A percentile compares a stretch with the other conserved stretches of the same genome.
Conservation (phyloP, 2,113 vertebrate species). For the Macroglossus sobrinus region DNA sequence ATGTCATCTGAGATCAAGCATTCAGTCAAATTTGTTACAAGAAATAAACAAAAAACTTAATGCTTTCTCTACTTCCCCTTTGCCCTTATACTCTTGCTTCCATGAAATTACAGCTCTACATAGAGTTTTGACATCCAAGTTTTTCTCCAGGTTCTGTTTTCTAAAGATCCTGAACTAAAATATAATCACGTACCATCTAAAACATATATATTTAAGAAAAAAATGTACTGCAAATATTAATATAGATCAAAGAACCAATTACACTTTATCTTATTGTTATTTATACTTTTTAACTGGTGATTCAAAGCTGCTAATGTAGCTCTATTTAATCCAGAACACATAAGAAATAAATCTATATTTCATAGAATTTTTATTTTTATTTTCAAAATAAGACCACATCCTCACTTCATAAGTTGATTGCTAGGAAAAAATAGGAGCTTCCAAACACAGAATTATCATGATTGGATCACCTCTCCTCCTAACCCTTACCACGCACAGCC, state of each 20-base stretch:
- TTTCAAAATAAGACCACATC: neutral
- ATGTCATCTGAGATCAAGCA: neutral
- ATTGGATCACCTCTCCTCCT: too few relatives aligned
- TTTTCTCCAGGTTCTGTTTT: neutral
- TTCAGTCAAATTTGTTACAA: neutral
- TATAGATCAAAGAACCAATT: neutral
- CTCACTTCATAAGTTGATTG: neutral
- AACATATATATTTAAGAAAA: neutral
- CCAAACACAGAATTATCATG: neutral
- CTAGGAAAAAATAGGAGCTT: neutral
- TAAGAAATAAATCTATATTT: neutral
- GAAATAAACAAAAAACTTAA: neutral
- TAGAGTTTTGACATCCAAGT: neutral
- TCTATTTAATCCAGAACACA: neutral
- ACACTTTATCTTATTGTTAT: neutral
- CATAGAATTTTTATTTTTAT: neutral
- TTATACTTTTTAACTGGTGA: neutral
- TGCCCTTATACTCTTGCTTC: neutral
- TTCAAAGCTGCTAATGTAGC: neutral
- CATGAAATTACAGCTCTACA: neutral
- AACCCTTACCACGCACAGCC: accelerated
- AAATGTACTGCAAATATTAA: neutral
- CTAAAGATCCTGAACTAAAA: neutral
- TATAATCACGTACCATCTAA: neutral
- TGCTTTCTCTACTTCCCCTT: neutral